Base-by-base conservation (phyloP, 2,888 invertebrate genomes). In the Acanthopleura granulata region DNA sequence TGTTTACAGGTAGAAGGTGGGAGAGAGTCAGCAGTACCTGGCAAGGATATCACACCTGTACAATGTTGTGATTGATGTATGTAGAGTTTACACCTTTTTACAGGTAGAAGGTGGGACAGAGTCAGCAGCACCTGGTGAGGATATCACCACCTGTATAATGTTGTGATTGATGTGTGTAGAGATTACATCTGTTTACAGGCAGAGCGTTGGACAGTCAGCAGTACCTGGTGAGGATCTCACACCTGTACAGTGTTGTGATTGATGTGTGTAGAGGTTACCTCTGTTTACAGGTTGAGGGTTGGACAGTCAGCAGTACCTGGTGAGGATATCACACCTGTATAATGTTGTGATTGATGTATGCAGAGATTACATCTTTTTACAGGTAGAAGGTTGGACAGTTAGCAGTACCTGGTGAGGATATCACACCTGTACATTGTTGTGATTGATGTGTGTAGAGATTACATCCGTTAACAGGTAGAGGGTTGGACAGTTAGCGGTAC, bases 321-420 rank as follows among this genome's bases (percentile, higher is more conserved):
- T n/a, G 62, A 29, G 3, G 88, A 88, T 76, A 82, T 88, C 25
- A 22, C 75, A 0, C 87, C 88, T 22, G 74, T 70, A 0, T 73
- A 40, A 9, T 40, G 40, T 40, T 40, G 40, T 40, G 40, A 40
- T 40, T 40, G 40, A 40, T 40, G 40, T 40, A 40, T 40, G 40
- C 9, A 40, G 40, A 40, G 40, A 40, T 40, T 40, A 40, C 40
- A 40, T 9, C 40, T 40, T 1, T 4, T 72, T 75, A 18, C 75
- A 87, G 87, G 76, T 87, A 15, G 81, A 80, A 49, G 80, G 83
- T 66, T 76, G 72, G 6, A 72, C 77, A 62, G 30, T 74, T 73
- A 15, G 85, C 83, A n/a, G 74, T 76, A 4, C 61, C 80, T 0
- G 84, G 79, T n/a, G 62, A 29, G 3, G 88, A 88, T 76, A 82